Evolutionary conservation across 2,797 vertebrate species (phyloP), one percentile per base, ranked within the genome.

Genomic region (Mus spretus): DNA sequence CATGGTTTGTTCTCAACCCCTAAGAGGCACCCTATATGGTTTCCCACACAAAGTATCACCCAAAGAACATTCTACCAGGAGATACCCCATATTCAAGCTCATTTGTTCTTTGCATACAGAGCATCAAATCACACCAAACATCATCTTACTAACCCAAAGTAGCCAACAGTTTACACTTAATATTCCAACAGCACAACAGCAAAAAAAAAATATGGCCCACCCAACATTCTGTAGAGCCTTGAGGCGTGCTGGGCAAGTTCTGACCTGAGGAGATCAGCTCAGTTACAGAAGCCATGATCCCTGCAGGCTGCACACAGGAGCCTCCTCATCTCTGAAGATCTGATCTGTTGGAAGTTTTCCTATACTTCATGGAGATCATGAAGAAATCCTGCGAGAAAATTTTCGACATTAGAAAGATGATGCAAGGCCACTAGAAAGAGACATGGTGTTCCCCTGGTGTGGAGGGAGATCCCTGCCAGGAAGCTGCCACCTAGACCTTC

Each of bases 131-230:
- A n/a, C 12, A 67, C 31, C 17, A 50, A 50, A 67, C 31, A 67
- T 34, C 28, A 85, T 67, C 19, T 67, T 50, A 50, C 44, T 85
- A n/a, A 53, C 20, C 44, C 44, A 67, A 85, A 50, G 19, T 15
- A 67, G 15, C 28, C 83, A 85, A 50, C 44, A 50, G 44, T 85
- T 19, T 7, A 50, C 44, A 20, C 81, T 83, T 22, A 44, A 61
- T 37, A 17, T 14, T 44, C 80, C 57, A 82, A 82, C n/a, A 82
- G 80, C 80, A 82, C n/a, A 82, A 82, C n/a, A 82, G 80, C 80
- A n/a, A 82, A 61, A 28, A 82, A 61, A 28, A 82, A 37, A 55
- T 40, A 37, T 82, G 80, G 40, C 80, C 57, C 37, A 40, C 28
- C 78, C 14, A 65, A 44, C 28, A 65, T 40, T 34, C 83, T 85